These are phyloP conservation scores for Dromococcyx pavoninus DNA, from an alignment of 2,797 vertebrate species.

Conservation along the genomic window DNA sequence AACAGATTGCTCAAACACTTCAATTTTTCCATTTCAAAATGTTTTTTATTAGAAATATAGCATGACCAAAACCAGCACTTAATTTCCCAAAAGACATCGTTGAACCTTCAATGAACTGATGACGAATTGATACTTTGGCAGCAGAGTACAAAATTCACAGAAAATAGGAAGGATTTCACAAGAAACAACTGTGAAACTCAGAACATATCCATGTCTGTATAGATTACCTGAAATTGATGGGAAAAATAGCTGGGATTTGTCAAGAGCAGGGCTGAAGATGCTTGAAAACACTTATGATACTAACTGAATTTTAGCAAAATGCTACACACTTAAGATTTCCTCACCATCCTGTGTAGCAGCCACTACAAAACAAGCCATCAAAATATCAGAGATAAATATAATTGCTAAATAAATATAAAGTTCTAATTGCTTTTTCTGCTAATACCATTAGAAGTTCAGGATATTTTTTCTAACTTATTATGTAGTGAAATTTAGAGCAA, in stretches of 20 bases:
- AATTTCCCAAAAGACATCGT: neutral
- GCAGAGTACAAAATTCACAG: neutral
- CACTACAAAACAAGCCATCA: constrained; percentile 8
- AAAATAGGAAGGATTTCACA: neutral
- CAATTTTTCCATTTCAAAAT: neutral
- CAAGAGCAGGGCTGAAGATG: neutral
- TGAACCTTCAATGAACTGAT: neutral
- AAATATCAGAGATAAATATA: constrained; percentile 38
- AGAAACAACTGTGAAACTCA: neutral
- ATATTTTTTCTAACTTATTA: neutral
- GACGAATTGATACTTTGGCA: neutral
- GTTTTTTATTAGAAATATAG: neutral
- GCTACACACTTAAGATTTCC: constrained; percentile 1
- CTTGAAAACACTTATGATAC: neutral
- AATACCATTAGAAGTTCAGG: neutral
- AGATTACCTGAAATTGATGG: neutral
- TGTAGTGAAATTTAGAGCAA: neutral
- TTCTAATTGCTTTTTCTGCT: neutral
- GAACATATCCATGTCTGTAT: rapidly evolving
- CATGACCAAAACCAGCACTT: neutral
- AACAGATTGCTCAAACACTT: neutral
- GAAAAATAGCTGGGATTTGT: neutral
- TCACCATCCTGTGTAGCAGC: neutral
- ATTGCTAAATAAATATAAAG: too few relatives aligned
- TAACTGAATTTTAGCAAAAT: neutral